Evolutionary conservation across 2,113 vertebrate species (phyloP).

Genomic region (Cebus imitator): DNA sequence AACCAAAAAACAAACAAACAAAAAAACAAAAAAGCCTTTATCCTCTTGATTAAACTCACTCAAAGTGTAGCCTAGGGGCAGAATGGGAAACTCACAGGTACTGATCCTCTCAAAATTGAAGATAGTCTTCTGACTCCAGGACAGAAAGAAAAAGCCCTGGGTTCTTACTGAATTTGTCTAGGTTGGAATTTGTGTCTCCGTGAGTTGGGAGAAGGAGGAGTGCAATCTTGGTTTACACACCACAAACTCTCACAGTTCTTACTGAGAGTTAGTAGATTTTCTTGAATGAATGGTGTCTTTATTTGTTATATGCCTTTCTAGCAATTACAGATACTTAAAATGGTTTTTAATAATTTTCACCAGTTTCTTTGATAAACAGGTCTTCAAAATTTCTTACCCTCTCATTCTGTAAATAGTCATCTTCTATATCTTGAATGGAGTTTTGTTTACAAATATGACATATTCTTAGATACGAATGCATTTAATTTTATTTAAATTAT

Average conservation of each 20-base stretch:
- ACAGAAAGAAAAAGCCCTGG: neutral
- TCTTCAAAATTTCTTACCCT: neutral
- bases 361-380: neutral
- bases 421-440: neutral
- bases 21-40: neutral
- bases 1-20: no score
- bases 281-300: neutral
- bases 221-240: neutral
- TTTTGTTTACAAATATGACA: neutral
- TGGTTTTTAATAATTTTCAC: neutral
- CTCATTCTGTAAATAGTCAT: neutral
- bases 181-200: neutral
- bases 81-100: neutral
- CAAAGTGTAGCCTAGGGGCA: neutral
- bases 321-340: neutral
- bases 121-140: neutral
- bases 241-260: neutral
- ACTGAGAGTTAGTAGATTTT: neutral
- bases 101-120: neutral
- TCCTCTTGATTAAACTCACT: neutral
- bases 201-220: no score
- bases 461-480: neutral
- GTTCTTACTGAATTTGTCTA: neutral
- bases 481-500: neutral
- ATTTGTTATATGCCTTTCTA: neutral